Evolutionary conservation across 2,113 vertebrate species (phyloP).

Genomic region (Notechis scutatus): DNA sequence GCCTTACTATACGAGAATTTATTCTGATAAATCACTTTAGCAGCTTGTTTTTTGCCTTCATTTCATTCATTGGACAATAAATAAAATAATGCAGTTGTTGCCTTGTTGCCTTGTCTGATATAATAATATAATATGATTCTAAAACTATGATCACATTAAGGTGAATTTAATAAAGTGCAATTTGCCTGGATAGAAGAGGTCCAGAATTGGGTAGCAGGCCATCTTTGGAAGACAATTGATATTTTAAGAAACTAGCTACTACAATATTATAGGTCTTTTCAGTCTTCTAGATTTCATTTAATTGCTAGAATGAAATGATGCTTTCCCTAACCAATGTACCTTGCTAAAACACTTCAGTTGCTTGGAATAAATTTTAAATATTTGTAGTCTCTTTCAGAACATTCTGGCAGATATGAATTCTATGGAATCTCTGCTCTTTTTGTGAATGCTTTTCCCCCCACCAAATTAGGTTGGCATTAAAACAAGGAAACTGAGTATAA

Average conservation of each 20-base stretch:
- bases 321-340: background rate
- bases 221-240: background rate
- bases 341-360: background rate
- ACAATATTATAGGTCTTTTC: background rate
- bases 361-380: background rate
- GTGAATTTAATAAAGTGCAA: background rate
- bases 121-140: background rate
- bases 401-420: background rate
- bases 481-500: background rate
- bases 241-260: background rate
- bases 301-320: background rate
- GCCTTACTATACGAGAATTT: background rate
- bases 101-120: background rate
- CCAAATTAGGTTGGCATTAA: background rate
- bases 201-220: background rate
- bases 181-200: background rate
- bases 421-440: background rate
- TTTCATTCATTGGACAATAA: background rate
- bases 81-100: background rate
- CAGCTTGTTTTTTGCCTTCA: background rate
- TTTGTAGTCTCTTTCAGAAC: background rate
- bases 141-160: background rate
- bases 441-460: rapidly evolving
- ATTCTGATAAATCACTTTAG: background rate
- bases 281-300: background rate